phyloP scores from a whole-genome alignment of 2,113 vertebrate species.

The Hydrochoerus hydrochaeris region DNA sequence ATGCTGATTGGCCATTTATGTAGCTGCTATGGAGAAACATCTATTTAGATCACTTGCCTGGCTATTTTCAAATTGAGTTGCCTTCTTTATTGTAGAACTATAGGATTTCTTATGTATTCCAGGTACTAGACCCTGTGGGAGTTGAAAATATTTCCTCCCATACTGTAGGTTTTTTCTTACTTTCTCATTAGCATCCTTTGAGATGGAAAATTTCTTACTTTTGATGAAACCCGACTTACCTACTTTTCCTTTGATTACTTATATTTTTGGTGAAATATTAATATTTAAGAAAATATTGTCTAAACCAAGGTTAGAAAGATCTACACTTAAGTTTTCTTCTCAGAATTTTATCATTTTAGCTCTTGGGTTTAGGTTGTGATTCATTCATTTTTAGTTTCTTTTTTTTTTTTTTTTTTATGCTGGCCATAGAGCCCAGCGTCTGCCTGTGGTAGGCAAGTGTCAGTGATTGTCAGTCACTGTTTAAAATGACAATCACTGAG shows the following conservation, averaged over 20 bases:
- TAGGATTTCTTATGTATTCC: background rate
- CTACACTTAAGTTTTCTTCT: background rate
- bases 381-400: background rate
- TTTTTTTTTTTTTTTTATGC: background rate
- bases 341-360: background rate
- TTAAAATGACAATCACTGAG: no score
- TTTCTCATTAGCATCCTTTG: background rate
- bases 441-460: background rate
- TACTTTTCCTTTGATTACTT: conserved; percentile 47
- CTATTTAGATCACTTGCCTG: background rate
- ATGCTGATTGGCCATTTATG: background rate
- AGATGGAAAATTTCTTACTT: background rate
- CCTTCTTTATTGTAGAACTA: background rate
- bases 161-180: background rate
- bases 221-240: background rate
- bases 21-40: background rate
- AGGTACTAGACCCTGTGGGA: background rate
- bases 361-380: background rate
- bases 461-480: no score
- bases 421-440: background rate
- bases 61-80: background rate
- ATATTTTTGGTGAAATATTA: background rate
- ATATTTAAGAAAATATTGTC: background rate
- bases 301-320: no score
- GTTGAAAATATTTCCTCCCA: background rate